A percentile compares a stretch with the other conserved stretches of the same genome.
Evolutionary conservation across 92 coral and sea anemone species (phyloP).

Genomic region (Siderastrea siderea): DNA sequence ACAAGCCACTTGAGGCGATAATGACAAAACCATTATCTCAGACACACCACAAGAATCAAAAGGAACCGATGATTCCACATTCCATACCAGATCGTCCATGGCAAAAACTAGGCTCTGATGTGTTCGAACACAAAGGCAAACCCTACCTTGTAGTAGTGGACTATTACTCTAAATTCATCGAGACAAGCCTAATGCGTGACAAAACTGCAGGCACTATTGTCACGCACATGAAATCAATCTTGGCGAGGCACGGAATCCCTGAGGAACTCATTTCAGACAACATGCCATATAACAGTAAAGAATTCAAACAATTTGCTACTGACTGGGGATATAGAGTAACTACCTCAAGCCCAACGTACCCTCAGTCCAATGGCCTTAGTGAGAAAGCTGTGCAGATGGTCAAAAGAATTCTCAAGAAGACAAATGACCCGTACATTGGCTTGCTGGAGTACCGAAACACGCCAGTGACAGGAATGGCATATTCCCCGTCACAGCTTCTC

Average conservation of each 20-base stretch:
- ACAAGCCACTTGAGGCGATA: too few species aligned
- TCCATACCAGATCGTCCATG: slow-evolving; percentile 67
- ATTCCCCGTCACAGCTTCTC: slow-evolving; percentile 70
- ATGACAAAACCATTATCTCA: too few species aligned
- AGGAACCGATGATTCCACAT: slow-evolving; percentile 58
- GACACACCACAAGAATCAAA: slow-evolving; percentile 53
- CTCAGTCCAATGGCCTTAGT: slow-evolving; percentile 69
- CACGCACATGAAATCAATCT: slow-evolving; percentile 66
- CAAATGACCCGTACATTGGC: slow-evolving; percentile 58
- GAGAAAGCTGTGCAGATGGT: slow-evolving; percentile 65
- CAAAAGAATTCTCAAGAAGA: slow-evolving; percentile 56
- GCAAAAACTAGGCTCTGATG: slow-evolving; percentile 73
- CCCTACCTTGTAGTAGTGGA: too few species aligned
- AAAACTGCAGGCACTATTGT: slow-evolving; percentile 69
- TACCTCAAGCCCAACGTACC: slow-evolving; percentile 75
- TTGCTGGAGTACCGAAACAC: slow-evolving; percentile 70
- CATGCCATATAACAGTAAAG: slow-evolving; percentile 73
- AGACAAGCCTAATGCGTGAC: slow-evolving; percentile 57
- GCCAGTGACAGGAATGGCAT: slow-evolving; percentile 63
- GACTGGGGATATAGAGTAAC: slow-evolving; percentile 75
- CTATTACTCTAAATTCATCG: slow-evolving; percentile 72
- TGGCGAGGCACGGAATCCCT: slow-evolving; percentile 78
- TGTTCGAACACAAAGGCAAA: slow-evolving; percentile 69
- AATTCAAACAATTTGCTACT: slow-evolving; percentile 71
- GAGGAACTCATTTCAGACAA: slow-evolving; percentile 77